Evolutionary conservation across 2,888 invertebrate species (phyloP).

Genomic region (Drosophila multiciliata): DNA sequence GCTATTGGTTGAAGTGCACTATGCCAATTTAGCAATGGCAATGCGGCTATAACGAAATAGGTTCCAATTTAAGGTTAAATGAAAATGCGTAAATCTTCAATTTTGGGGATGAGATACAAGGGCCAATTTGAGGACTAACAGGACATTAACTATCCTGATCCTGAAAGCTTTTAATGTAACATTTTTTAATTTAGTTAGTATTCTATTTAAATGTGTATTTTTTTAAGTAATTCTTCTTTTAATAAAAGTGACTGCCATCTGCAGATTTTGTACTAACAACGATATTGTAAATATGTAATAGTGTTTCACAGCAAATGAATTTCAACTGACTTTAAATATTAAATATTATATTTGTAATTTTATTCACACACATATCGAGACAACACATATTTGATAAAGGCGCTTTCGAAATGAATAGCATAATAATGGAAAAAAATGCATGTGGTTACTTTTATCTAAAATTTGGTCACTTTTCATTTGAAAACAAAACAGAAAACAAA

Average conservation of each 20-base stretch:
- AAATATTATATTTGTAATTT: conserved; percentile 34
- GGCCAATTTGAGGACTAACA: neutral
- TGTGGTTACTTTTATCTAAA: conserved; percentile 52
- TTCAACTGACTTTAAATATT: conserved; percentile 42
- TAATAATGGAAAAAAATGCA: conserved; percentile 35
- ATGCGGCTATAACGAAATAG: conserved; percentile 37
- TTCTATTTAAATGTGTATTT: conserved; percentile 8
- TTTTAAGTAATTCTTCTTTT: conserved; percentile 36
- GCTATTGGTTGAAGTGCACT: conserved; percentile 38
- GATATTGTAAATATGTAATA: conserved; percentile 36
- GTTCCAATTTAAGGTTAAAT: conserved; percentile 31
- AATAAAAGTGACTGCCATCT: conserved; percentile 38
- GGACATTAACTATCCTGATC: neutral
- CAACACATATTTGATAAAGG: conserved; percentile 70
- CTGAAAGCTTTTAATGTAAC: neutral
- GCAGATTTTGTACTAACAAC: conserved; percentile 42
- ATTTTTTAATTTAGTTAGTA: conserved; percentile 17
- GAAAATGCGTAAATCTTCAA: conserved; percentile 65
- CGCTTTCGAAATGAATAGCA: conserved; percentile 44
- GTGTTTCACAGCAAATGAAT: conserved; percentile 57
- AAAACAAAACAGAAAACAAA: conserved; percentile 25
- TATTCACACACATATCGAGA: conserved; percentile 69
- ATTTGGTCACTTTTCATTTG: conserved; percentile 52
- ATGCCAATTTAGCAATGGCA: conserved; percentile 69
- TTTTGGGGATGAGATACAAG: conserved; percentile 17